Evolutionary conservation across 2,888 invertebrate species (phyloP).

Genomic region (Acanthosepion pharaonis): DNA sequence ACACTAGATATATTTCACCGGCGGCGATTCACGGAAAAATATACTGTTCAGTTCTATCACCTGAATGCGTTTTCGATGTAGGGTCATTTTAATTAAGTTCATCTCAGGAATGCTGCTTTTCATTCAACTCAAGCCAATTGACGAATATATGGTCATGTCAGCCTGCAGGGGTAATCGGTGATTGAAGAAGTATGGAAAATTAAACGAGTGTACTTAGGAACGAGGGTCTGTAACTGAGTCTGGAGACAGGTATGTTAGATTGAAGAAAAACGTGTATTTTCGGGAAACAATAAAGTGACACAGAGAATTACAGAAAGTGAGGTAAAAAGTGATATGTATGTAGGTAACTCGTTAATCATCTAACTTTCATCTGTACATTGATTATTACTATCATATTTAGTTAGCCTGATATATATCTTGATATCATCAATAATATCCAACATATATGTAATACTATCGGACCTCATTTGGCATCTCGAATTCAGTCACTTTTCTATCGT

Average conservation of each 20-base stretch:
- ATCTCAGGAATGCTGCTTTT: not conserved
- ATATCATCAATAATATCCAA: no score
- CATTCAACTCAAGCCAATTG: not conserved
- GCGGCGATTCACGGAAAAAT: not conserved
- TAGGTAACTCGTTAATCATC: no score
- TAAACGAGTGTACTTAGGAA: not conserved
- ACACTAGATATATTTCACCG: not conserved
- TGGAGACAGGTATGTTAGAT: not conserved
- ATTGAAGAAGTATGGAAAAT: not conserved
- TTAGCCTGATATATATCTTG: no score
- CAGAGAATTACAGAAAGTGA: no score
- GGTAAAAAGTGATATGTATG: no score
- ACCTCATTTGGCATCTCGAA: no score
- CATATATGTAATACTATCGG: no score
- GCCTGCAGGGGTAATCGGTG: not conserved
- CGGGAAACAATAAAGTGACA: no score
- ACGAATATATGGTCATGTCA: not conserved
- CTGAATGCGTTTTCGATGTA: not conserved
- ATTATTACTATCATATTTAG: no score
- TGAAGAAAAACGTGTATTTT: not conserved
- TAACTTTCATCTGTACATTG: no score
- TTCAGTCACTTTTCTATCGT: no score
- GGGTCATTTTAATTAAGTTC: not conserved
- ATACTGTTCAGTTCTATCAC: not conserved
- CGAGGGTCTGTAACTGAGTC: not conserved